These are phyloP conservation scores for Tetragonisca angustula DNA, from an alignment of 2,888 invertebrate genomes.

Conservation along the genomic window DNA sequence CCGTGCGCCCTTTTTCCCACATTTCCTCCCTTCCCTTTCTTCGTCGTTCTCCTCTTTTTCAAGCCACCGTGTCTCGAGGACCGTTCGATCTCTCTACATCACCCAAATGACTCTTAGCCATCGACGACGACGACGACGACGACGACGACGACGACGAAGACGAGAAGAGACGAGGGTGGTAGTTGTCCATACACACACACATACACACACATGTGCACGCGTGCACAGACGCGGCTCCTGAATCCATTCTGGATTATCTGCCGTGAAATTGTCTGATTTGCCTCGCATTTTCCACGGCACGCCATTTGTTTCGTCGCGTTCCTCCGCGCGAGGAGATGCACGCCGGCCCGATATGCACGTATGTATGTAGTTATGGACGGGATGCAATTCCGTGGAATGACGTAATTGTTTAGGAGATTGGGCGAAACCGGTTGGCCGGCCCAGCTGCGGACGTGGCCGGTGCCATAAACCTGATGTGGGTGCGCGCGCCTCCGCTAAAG, in stretches of 20 bases:
- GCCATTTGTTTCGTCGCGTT: conserved; percentile 71
- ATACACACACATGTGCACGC: not conserved
- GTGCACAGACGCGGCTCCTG: conserved; percentile 32
- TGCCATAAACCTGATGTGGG: conserved; percentile 24
- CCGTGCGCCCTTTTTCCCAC: conserved; percentile 64
- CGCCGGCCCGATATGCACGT: conserved; percentile 46
- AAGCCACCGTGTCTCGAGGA: conserved; percentile 8
- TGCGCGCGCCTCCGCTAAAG: not conserved
- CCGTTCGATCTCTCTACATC: conserved; percentile 66
- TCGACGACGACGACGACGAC: conserved; percentile 26
- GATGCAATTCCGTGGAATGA: conserved; percentile 56
- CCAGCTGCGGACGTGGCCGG: conserved; percentile 33
- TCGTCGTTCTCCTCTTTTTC: not conserved
- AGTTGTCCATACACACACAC: not conserved
- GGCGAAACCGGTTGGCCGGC: conserved; percentile 32
- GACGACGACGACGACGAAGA: conserved; percentile 22
- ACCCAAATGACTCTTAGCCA: conserved; percentile 66
- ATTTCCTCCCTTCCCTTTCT: not conserved
- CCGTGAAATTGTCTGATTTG: conserved; percentile 80
- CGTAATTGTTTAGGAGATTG: conserved; percentile 59
- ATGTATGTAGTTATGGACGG: conserved; percentile 56
- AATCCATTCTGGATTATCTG: conserved; percentile 69
- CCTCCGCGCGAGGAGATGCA: conserved; percentile 46
- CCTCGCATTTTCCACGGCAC: conserved; percentile 75
- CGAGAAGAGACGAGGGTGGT: too few species aligned